Percentiles rank a stretch among this genome's conserved stretches.
Evolutionary conservation across 1,140 invertebrate species (phyloP).

Genomic region (Bacillus rossius): DNA sequence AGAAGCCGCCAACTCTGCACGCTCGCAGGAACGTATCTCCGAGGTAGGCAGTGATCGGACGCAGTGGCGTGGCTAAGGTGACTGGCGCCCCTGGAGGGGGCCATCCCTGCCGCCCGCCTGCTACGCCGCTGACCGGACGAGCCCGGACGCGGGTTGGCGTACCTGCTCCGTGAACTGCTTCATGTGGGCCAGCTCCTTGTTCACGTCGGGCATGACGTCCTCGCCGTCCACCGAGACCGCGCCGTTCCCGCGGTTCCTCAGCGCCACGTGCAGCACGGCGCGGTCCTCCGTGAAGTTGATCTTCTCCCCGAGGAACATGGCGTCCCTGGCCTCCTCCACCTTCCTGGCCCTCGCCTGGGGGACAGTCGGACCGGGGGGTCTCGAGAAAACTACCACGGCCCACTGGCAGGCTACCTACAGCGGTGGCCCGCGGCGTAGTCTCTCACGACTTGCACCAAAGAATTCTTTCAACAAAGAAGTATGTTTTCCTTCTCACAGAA

Average conservation of each 20-base stretch:
- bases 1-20: too few species aligned
- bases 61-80: too few species aligned
- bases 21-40: too few species aligned
- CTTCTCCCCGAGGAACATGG: conserved; percentile 92
- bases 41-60: too few species aligned
- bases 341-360: conserved; percentile 70
- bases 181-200: conserved; percentile 90
- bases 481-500: not conserved
- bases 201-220: conserved; percentile 93
- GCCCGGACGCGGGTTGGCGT: too few species aligned
- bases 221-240: conserved; percentile 81
- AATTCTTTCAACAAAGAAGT: not conserved
- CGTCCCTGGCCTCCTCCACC: conserved; percentile 79
- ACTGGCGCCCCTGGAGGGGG: too few species aligned
- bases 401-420: not conserved
- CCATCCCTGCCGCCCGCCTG: too few species aligned
- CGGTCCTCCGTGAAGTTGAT: conserved; percentile 98
- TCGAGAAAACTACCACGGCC: not conserved
- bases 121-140: too few species aligned
- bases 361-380: not conserved
- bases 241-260: conserved; percentile 78
- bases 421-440: not conserved
- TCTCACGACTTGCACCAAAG: not conserved
- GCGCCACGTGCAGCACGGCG: conserved; percentile 91
- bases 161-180: conserved; percentile 83